Conservation (phyloP, 2,888 invertebrate genomes). For the Apomyelois bistriatella region DNA sequence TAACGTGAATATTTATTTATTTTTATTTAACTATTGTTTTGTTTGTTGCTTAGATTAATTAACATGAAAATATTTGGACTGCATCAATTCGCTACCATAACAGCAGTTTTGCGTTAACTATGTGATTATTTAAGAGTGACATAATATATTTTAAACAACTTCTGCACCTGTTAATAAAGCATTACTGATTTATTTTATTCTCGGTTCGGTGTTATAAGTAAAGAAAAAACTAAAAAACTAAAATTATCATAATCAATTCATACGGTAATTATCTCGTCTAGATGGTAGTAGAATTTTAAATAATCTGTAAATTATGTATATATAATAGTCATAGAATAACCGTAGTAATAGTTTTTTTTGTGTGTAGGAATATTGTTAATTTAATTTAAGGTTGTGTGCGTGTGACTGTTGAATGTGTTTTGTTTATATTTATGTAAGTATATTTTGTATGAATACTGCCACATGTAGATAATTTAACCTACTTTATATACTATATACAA, state of each 20-base stretch:
- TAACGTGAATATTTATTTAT: background rate
- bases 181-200: conserved; percentile 35
- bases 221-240: background rate
- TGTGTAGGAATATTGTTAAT: conserved; percentile 58
- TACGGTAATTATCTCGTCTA: conserved; percentile 17
- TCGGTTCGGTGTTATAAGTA: conserved; percentile 18
- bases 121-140: conserved; percentile 42
- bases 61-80: background rate
- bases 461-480: conserved; percentile 2
- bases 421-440: conserved; percentile 41
- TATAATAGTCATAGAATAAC: conserved; percentile 62
- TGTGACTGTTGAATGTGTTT: conserved; percentile 40
- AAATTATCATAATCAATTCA: conserved; percentile 3
- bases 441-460: conserved; percentile 29
- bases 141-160: conserved; percentile 44
- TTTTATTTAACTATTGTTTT: background rate
- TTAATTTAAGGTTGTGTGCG: conserved; percentile 42
- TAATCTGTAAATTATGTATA: conserved; percentile 72
- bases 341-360: conserved; percentile 50
- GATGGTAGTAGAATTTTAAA: conserved; percentile 36
- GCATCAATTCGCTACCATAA: background rate
- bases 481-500: background rate
- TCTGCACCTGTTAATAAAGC: conserved; percentile 64
- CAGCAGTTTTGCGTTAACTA: conserved; percentile 25
- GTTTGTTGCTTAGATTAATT: background rate